These are phyloP conservation scores for Thunnus albacares DNA, from an alignment of 2,797 vertebrate species.

Conservation along the genomic window DNA sequence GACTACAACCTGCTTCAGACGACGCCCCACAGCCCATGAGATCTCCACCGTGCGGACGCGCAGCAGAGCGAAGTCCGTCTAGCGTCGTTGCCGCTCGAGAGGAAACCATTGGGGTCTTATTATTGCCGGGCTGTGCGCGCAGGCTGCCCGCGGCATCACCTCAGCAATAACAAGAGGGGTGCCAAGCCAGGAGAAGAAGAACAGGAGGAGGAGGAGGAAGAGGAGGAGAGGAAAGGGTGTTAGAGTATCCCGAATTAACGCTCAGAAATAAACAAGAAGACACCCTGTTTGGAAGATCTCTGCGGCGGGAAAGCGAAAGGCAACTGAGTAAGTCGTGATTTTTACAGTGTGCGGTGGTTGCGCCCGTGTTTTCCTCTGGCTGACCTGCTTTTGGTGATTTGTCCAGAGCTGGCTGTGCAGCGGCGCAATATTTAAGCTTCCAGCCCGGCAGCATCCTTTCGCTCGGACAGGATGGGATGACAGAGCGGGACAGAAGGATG, in stretches of 20 bases:
- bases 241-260: constrained; percentile 58
- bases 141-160: constrained; percentile 73
- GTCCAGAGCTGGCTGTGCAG: constrained; percentile 42
- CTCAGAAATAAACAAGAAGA: constrained; percentile 72
- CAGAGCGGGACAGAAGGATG: constrained; percentile 35
- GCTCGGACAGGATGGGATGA: constrained; percentile 14
- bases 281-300: constrained; percentile 65
- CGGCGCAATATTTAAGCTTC: constrained; percentile 54
- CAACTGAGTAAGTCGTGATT: constrained; percentile 78
- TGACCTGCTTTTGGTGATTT: constrained; percentile 58
- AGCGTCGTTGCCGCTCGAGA: constrained; percentile 44
- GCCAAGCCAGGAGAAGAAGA: constrained; percentile 50
- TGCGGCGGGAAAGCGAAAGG: constrained; percentile 66
- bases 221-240: constrained; percentile 44
- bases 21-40: constrained; percentile 73
- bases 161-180: constrained; percentile 54
- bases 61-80: constrained; percentile 29
- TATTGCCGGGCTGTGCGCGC: constrained; percentile 53
- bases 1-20: constrained; percentile 78
- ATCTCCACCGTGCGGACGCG: constrained; percentile 16
- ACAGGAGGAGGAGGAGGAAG: constrained; percentile 34
- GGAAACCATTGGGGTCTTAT: constrained; percentile 39
- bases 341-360: not conserved
- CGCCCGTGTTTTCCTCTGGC: constrained; percentile 8
- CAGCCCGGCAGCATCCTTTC: constrained; percentile 51